Conservation (phyloP, 2,888 invertebrate species). For the Andrena fulva region DNA sequence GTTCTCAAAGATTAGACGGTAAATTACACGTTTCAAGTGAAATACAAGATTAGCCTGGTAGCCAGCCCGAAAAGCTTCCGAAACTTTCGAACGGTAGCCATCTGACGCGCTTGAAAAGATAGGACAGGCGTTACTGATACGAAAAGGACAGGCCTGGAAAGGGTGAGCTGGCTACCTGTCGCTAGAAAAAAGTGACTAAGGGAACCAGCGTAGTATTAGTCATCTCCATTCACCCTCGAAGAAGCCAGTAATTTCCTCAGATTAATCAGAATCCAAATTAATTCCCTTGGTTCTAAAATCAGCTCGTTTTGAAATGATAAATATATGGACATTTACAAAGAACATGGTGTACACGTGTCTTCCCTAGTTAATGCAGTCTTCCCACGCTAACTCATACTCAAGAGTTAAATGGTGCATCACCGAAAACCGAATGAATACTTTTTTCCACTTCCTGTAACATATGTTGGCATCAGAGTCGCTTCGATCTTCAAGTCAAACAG, state of each 20-base stretch:
- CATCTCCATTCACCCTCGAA: constrained; percentile 31
- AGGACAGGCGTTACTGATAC: constrained; percentile 61
- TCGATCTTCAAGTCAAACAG: not conserved
- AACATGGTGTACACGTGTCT: constrained; percentile 61
- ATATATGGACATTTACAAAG: constrained; percentile 69
- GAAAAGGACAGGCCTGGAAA: constrained; percentile 54
- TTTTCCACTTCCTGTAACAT: constrained; percentile 19
- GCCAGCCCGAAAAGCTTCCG: constrained; percentile 35
- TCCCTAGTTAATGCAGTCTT: constrained; percentile 47
- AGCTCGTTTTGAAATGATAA: constrained; percentile 67
- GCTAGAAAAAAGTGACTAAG: constrained; percentile 35
- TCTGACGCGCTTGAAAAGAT: constrained; percentile 53
- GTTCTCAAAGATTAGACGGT: not conserved
- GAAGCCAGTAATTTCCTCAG: constrained; percentile 70
- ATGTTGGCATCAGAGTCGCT: not conserved
- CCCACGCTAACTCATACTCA: constrained; percentile 21
- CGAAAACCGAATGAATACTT: constrained; percentile 23
- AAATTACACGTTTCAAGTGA: constrained; percentile 50
- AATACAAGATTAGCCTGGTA: constrained; percentile 37
- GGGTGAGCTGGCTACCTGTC: constrained; percentile 66
- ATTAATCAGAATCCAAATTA: constrained; percentile 79
- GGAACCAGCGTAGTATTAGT: constrained; percentile 17
- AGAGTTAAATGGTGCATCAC: constrained; percentile 27
- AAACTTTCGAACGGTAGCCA: constrained; percentile 59
- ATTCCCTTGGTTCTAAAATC: constrained; percentile 60